A percentile compares a stretch with the other conserved stretches of the same genome.
These are phyloP conservation scores for Melanerpes formicivorus DNA, from an alignment of 2,113 vertebrate species.

Conservation along the genomic window DNA sequence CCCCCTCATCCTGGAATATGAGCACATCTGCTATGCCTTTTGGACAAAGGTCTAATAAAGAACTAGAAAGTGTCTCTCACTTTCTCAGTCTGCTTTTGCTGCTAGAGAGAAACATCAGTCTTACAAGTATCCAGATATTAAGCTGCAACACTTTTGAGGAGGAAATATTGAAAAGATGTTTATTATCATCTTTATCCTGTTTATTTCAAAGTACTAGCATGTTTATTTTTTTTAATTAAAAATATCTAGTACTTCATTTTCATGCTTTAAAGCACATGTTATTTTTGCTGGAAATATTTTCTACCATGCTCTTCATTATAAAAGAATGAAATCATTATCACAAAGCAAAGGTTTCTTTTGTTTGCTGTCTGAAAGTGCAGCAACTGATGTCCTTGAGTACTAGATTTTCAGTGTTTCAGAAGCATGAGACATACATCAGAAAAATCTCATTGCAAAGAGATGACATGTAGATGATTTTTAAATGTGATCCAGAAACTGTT, in stretches of 20 bases:
- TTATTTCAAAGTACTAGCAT: not conserved
- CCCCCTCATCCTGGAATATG: not conserved
- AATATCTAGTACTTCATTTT: not conserved
- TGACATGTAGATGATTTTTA: not conserved
- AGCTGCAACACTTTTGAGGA: rapidly evolving
- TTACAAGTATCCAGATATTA: not conserved
- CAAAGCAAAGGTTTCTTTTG: not conserved
- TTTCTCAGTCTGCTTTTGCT: not conserved
- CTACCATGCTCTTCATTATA: not conserved
- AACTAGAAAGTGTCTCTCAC: not conserved
- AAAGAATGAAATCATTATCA: not conserved
- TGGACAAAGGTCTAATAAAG: not conserved
- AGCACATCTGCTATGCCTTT: not conserved
- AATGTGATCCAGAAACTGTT: not conserved
- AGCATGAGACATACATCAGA: not conserved
- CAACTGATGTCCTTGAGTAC: not conserved
- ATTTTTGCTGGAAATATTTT: not conserved
- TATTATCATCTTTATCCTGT: not conserved
- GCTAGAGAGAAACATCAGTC: not conserved
- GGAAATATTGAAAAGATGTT: not conserved
- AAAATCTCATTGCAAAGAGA: not conserved
- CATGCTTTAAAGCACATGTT: not conserved
- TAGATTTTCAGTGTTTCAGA: not conserved
- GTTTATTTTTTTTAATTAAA: not conserved
- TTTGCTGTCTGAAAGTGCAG: not conserved